Base-by-base conservation (phyloP, 2,113 vertebrate genomes). In the Megalops atlanticus region DNA sequence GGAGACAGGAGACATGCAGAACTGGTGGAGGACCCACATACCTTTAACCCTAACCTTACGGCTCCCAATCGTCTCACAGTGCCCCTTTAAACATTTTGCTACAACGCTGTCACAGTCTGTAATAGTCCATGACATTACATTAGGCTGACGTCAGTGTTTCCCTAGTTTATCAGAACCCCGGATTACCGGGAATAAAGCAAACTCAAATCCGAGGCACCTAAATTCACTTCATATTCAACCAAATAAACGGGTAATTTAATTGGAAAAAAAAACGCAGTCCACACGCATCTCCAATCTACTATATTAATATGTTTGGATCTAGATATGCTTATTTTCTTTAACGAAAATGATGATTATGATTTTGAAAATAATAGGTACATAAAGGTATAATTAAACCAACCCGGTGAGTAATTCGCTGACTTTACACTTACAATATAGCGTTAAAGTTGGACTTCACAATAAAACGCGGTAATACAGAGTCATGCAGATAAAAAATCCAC, bases 101-200 rank as follows among this genome's bases (percentile, higher is more conserved):
- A 47, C 31, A 45, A 72, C 10, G 40, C 73, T 45, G 40, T 31
- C 1, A 64, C 7, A 64, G 58, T 64, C 58, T 70, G 73, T 74
- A 79, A 79, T 36, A 70, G 58, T 41, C 68, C 45, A 45, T 74
- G 49, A 81, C 31, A 36, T 41, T 76, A 76, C 52, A 52, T 64
- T 64, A 70, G 54, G 31, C 54, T 81, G 80, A 76, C 80, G 80
- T 81, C 73, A 81, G 49, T 54, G 38, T 43, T n/a, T 43, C 74
- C 40, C 38, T 43, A 47, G 58, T 68, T 68, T 58, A 27, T 45
- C 58, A 79, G 27, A 68, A 74, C 18, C 58, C 80, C 52, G 80
- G 54, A 76, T 81, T 76, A 69, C 80, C 54, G 80, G 80, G 73
- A 76, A 47, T 12, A 41, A n/a, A 14, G 40, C 41, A 69, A 73